Percentiles rank a stretch among this genome's conserved stretches.
Evolutionary conservation across 30 jellyfish, hydroid and myxozoan genomes (phyloP).

Genomic region (Pelagia noctiluca): DNA sequence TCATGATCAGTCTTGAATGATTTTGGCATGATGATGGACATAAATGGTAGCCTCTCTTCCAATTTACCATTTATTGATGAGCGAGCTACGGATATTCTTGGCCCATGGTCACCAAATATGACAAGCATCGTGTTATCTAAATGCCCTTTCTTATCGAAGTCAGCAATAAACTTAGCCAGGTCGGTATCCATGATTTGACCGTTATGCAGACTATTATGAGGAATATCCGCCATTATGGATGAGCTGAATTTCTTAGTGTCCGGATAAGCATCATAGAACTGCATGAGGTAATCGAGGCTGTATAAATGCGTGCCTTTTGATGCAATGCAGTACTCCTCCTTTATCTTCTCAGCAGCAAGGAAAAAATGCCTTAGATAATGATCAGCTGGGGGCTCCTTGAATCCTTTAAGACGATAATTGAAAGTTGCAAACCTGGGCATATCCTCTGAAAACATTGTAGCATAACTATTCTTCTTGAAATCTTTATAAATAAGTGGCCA

Average conservation of each 20-base stretch:
- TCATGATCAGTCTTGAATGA: slow-evolving; percentile 33
- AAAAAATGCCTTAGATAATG: slow-evolving; percentile 68
- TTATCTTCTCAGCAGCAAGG: slow-evolving; percentile 14
- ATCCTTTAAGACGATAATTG: slow-evolving; percentile 57
- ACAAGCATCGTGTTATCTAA: slow-evolving; percentile 69
- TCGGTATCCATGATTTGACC: slow-evolving; percentile 47
- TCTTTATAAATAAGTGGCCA: slow-evolving; percentile 85
- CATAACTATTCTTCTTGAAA: slow-evolving; percentile 50
- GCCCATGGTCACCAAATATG: slow-evolving; percentile 83
- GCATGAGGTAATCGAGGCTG: slow-evolving; percentile 35
- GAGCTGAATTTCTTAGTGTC: slow-evolving; percentile 27
- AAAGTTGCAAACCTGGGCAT: slow-evolving; percentile 63
- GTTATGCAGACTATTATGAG: slow-evolving; percentile 40
- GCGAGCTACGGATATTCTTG: slow-evolving; percentile 50
- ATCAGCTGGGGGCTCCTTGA: slow-evolving; percentile 57
- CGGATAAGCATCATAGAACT: slow-evolving; percentile 26
- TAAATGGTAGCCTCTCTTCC: slow-evolving; percentile 80
- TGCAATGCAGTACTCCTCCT: slow-evolving; percentile 30
- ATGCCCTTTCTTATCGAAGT: slow-evolving; percentile 24
- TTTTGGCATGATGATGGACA: slow-evolving; percentile 67
- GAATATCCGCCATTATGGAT: background rate
- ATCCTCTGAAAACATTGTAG: slow-evolving; percentile 71
- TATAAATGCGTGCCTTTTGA: slow-evolving; percentile 13
- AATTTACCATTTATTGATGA: slow-evolving; percentile 62
- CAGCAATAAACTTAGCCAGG: slow-evolving; percentile 29